Base-by-base conservation (phyloP, 2,797 vertebrate genomes). In the Paedocypris micromegethes region DNA sequence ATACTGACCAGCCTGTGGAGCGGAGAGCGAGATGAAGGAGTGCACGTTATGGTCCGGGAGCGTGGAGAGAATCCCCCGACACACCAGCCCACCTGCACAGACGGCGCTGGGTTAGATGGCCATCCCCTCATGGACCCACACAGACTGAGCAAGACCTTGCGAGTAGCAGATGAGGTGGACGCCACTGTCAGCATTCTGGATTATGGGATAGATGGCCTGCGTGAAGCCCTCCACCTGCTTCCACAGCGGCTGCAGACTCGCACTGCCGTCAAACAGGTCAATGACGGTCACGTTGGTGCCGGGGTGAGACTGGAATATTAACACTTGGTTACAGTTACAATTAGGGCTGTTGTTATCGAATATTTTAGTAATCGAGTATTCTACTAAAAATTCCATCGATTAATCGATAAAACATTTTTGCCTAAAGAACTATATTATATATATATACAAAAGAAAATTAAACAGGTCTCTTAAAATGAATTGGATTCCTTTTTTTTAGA, bases 151-250 rank as follows among this genome's bases (percentile, higher is more conserved):
- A 23, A 23, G 23, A 90, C 90, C 93, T 88, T 96, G 94, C 3
- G 94, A 95, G 83, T 94, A 96, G 83, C 94, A 95, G 79, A 94
- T 88, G 58, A 96, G 91, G 74, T 95, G 89, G 7, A 96, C 90
- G 0, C 94, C 93, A 0, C 92, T 82, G 0, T 79, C 89, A 9
- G 93, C 87, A 2, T 95, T 92, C 77, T 92, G 90, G 90, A 96
- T 91, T 77, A 96, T 91, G 50, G 94, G 93, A 65, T 87, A 89
- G 66, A 96, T 92, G 6, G 89, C 93, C 42, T 85, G 82, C 64
- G 88, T 88, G 79, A 96, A 95, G 4, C 94, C 93, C 59, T 93
- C 89, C 75, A 95, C 94, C 83, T 96, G 94, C 70, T 91, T 93
- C 94, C 93, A 96, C 74, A 96, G 79, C 1, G 94, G 92, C 82